A percentile compares a stretch with the other conserved stretches of the same genome.
Conservation (phyloP, 2,888 invertebrate genomes). For the Heliconius erato region DNA sequence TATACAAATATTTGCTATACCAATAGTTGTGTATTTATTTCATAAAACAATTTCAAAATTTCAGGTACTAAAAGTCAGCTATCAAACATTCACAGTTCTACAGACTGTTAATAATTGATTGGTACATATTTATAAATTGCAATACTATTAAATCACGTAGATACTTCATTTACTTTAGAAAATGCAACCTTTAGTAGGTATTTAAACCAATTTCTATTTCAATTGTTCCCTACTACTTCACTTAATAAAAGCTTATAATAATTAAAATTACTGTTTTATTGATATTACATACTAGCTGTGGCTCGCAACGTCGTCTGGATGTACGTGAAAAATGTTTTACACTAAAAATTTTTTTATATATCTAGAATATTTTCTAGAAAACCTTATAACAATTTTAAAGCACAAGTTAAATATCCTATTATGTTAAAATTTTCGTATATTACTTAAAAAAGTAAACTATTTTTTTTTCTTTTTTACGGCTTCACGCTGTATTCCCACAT, state of each 20-base stretch:
- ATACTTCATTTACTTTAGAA: not conserved
- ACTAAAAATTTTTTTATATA: no score
- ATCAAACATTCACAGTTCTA: conserved; percentile 69
- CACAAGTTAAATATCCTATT: no score
- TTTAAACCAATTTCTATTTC: not conserved
- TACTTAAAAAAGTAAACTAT: no score
- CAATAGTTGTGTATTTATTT: no score
- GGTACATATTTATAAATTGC: not conserved
- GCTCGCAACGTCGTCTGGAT: no score
- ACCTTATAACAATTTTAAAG: no score
- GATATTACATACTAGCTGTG: not conserved
- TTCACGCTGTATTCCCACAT: no score
- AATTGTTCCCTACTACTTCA: not conserved
- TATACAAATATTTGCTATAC: no score
- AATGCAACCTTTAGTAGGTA: not conserved
- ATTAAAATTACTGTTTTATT: not conserved
- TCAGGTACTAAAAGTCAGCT: conserved; percentile 71
- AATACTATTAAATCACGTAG: not conserved
- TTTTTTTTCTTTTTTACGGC: no score
- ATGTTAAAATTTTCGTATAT: no score
- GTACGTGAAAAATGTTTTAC: no score
- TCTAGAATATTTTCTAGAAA: no score
- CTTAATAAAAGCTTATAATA: not conserved
- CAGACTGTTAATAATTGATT: conserved; percentile 58
- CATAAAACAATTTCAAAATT: conserved; percentile 50